These are phyloP conservation scores for Columba janthina DNA, from an alignment of 2,113 vertebrate species.

Conservation along the genomic window DNA sequence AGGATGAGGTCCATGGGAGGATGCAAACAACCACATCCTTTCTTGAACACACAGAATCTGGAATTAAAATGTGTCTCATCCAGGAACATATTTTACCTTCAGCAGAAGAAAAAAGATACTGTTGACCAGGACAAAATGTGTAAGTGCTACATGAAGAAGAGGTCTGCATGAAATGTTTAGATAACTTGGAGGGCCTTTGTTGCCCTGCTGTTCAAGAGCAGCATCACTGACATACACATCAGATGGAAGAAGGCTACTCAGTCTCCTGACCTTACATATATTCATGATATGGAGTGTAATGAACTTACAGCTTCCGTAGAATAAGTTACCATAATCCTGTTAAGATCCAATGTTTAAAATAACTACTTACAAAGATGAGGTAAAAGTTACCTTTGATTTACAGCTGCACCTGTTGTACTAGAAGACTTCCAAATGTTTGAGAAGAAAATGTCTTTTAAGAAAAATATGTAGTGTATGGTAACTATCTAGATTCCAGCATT, in stretches of 20 bases:
- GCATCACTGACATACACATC: neutral
- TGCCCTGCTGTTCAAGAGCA: neutral
- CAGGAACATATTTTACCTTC: neutral
- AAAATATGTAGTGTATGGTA: neutral
- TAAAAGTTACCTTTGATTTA: neutral
- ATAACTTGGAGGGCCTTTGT: neutral
- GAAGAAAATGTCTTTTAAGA: neutral
- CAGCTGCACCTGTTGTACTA: neutral
- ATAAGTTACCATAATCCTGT: neutral
- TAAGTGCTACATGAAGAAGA: neutral
- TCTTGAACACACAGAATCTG: neutral
- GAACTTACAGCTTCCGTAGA: neutral
- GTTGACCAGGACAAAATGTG: neutral
- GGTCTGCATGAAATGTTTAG: fast-evolving
- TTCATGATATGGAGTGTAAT: neutral
- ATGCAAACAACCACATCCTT: neutral
- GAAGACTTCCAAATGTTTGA: neutral
- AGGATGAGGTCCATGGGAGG: neutral
- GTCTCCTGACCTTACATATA: neutral
- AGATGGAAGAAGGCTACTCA: neutral
- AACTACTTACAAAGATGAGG: neutral
- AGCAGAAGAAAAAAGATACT: neutral
- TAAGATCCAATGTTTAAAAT: neutral
- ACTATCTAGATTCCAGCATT: neutral
- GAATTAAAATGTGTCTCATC: neutral